Conservation (phyloP, 2,888 invertebrate genomes). For the Hermaeophaga mercurialis region DNA sequence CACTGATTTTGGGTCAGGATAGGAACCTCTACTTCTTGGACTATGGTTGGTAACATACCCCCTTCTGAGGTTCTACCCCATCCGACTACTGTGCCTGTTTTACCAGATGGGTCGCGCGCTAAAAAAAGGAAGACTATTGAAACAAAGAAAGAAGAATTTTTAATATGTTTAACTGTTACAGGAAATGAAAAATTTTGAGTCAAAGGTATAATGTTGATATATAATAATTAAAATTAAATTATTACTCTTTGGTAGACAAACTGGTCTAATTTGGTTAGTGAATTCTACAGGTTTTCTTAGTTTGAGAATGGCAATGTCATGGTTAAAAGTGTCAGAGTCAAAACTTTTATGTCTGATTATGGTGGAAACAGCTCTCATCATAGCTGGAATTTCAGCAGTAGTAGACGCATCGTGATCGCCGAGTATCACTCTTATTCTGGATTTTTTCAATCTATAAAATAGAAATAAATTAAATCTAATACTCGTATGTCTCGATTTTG, state of each 20-base stretch:
- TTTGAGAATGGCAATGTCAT: conserved; percentile 81
- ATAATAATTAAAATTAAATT: not conserved
- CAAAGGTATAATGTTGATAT: too few relatives aligned
- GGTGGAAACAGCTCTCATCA: conserved; percentile 80
- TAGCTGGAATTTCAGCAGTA: conserved; percentile 76
- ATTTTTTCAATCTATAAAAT: conserved; percentile 70
- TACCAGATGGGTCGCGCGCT: conserved; percentile 68
- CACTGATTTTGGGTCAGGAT: conserved; percentile 80
- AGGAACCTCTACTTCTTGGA: conserved; percentile 85
- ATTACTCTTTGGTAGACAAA: conserved; percentile 76
- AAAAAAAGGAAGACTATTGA: not conserved
- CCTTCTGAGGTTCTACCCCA: conserved; percentile 87
- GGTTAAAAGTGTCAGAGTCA: conserved; percentile 84
- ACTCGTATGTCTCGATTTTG: too few relatives aligned
- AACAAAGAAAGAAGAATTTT: not conserved
- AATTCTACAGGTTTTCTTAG: conserved; percentile 78
- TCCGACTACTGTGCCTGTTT: conserved; percentile 79
- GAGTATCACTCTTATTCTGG: conserved; percentile 80
- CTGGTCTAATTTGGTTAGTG: conserved; percentile 75
- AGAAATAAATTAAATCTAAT: not conserved
- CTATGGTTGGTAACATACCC: conserved; percentile 76
- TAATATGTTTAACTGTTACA: not conserved
- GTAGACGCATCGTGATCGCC: conserved; percentile 86
- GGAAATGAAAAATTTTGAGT: conserved; percentile 2
- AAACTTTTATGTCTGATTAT: conserved; percentile 82